phyloP scores from a whole-genome alignment of 2,888 invertebrate species.

The Andrena bicolor region DNA sequence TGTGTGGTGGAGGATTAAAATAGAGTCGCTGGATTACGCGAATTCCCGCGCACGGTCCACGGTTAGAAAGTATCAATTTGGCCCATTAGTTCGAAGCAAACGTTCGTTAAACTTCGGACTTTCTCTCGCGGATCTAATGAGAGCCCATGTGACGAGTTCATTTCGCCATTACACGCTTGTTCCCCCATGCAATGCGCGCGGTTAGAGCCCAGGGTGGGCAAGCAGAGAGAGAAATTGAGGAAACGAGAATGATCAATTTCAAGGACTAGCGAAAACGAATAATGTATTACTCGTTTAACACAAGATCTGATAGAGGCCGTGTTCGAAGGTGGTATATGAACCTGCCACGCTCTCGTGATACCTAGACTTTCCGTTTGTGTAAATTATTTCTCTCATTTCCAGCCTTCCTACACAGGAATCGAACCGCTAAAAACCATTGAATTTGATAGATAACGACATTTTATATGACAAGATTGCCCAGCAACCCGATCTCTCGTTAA shows the following conservation, averaged over 20 bases:
- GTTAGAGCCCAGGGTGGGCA: constrained; percentile 3
- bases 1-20: not conserved
- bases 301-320: constrained; percentile 61
- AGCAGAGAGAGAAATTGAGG: constrained; percentile 46
- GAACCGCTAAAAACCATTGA: not conserved
- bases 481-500: not conserved
- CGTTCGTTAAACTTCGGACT: constrained; percentile 39
- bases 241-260: constrained; percentile 57
- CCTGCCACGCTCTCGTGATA: constrained; percentile 61
- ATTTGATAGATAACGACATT: not conserved
- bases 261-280: constrained; percentile 59
- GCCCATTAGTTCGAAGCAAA: constrained; percentile 23
- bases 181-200: not conserved
- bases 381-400: constrained; percentile 45
- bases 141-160: constrained; percentile 56
- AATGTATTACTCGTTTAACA: constrained; percentile 59
- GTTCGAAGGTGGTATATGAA: constrained; percentile 66
- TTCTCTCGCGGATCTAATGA: constrained; percentile 62
- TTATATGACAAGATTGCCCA: constrained; percentile 5
- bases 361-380: constrained; percentile 52
- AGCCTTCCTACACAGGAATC: not conserved
- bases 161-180: constrained; percentile 45
- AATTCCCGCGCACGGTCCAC: constrained; percentile 7
- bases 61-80: constrained; percentile 58
- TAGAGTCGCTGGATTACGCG: not conserved